Evolutionary conservation across 2,113 vertebrate genomes (phyloP), one percentile per base, ranked within the genome.

Genomic region (Syngnathus scovelli): DNA sequence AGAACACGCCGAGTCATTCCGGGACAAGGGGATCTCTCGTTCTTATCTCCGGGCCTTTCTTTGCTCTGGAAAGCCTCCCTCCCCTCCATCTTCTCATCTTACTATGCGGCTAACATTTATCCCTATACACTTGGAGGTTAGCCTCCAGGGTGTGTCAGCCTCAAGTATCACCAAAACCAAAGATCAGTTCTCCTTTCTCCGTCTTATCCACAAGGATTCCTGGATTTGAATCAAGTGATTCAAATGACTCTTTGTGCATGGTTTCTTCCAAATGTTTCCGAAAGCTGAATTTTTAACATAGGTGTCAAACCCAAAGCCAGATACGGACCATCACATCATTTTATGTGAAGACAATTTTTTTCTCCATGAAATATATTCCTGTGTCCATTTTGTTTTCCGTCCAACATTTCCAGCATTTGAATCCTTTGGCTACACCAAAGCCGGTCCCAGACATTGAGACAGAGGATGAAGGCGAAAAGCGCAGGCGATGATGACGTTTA

Each of bases 1-100:
- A 80, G 83, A 88, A 79, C 75, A 77, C 65, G 76, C 80, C 76
- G 83, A 84, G 84, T 83, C 77, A 79, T 85, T 85, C 66, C 78
- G 75, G 85, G 84, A 83, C 76, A 71, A 78, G 72, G 71, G 48
- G 60, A 79, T 83, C 78, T 77, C 71, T 74, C 56, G 36, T 67
- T 79, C 76, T 79, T 69, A 67, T 79, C 74, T 77, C 65, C 59
- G 41, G 67, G 67, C 65, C 70, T 74, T 61, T 72, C 78, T 66
- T 70, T 60, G 33, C 56, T 18, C 33, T 43, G 64, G 61, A 62
- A 18, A 18, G n/a, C 39, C 16, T n/a, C 21, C 10, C 43, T 37
- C 56, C 27, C 27, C 21, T 56, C 44, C 19, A 11, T 43, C 5
- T 43, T 66, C 48, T 55, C 66, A 15, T 64, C 48, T 66, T 33